Evolutionary conservation across 2,113 vertebrate genomes (phyloP).

Genomic region (Oryzias javanicus): DNA sequence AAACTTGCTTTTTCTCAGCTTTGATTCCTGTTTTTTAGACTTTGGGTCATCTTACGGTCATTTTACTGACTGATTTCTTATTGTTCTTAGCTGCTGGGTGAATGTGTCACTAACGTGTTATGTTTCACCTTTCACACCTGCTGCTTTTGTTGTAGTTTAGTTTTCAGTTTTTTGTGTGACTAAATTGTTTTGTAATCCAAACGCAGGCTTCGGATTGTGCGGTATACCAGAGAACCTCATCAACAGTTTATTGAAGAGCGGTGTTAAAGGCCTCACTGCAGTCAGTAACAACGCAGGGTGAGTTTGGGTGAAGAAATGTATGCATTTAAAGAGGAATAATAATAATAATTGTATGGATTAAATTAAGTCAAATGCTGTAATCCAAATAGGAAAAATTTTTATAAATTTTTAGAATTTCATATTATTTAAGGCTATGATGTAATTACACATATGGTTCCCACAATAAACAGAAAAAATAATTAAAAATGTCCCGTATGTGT

Average conservation of each 20-base stretch:
- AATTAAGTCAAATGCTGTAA: no score
- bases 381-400: no score
- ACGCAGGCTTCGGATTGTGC: conserved; percentile 91
- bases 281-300: conserved; percentile 99
- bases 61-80: conserved; percentile 1
- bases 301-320: conserved; percentile 44
- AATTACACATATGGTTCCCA: no score
- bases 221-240: conserved; percentile 98
- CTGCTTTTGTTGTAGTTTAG: background rate
- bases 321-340: no score
- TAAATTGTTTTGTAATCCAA: conserved; percentile 1
- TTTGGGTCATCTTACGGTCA: background rate
- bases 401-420: no score
- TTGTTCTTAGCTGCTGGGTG: background rate
- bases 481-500: no score
- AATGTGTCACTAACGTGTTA: background rate
- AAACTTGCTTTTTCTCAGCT: background rate
- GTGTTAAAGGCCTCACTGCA: conserved; percentile 88
- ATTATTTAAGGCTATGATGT: no score
- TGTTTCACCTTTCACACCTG: background rate
- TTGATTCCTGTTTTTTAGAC: conserved; percentile 6
- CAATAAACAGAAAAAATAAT: no score
- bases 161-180: background rate
- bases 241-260: conserved; percentile 88
- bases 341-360: no score